Base-by-base conservation (phyloP, 1,140 invertebrate genomes). In the Drosophila asahinai region DNA sequence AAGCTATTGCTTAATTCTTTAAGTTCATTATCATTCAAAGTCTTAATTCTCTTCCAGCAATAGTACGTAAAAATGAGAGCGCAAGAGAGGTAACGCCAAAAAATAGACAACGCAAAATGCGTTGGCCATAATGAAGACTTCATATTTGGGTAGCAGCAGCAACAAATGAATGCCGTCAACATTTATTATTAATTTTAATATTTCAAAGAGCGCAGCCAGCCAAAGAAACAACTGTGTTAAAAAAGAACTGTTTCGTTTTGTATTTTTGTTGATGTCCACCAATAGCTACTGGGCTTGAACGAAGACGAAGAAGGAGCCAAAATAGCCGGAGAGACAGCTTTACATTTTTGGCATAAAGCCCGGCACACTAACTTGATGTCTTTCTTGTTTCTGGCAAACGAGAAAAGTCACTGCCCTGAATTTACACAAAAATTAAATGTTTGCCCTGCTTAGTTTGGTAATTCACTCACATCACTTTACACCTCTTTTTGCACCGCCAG, bases 171-270 rank as follows among this genome's bases (percentile, higher is more conserved):
- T 77, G 60, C 68, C 64, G 77, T 78, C 73, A 74, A 57, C 86
- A 89, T 89, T 86, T 75, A 89, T 90, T 89, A 89, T 90, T 89
- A 90, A 89, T 90, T 90, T 90, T 90, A 89, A 90, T 89, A 90
- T 89, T 79, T 84, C 66, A 90, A 89, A 84, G 81, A 83, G 72
- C 59, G 52, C 54, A 52, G 19, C 60, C 58, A 64, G 57, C 42
- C 63, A 58, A 77, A 59, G n/a, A 55, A 52, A 36, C 14, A 22
- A 58, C 15, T 33, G 9, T 38, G 25, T 15, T n/a, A 40, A 55
- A 57, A 66, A 9, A 38, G 4, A 12, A 17, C 17, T 7, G 6
- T 25, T 30, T 42, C n/a, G 19, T 42, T 60, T 43, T 47, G 43
- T 61, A 27, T 36, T 60, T 43, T 42, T 47, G 64, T 55, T 36